Conservation (phyloP, 2,797 vertebrate genomes). For the Cuculus canorus region DNA sequence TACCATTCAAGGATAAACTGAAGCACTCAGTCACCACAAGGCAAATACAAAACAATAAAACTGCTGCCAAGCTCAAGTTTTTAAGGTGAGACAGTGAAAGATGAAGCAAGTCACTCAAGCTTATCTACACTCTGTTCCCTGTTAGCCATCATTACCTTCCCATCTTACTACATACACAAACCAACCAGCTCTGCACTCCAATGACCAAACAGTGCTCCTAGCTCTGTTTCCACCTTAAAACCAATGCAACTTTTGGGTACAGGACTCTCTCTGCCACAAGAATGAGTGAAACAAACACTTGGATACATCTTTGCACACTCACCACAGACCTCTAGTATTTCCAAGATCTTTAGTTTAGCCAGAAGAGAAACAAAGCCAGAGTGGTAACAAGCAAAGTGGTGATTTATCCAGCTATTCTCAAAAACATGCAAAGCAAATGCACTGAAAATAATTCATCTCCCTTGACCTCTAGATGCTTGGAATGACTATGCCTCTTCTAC, state of each 20-base stretch:
- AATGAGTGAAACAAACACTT: not conserved
- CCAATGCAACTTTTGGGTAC: not conserved
- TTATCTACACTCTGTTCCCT: not conserved
- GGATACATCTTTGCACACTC: not conserved
- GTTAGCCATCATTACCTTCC: not conserved
- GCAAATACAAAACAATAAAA: not conserved
- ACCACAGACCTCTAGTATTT: not conserved
- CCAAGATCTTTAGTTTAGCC: not conserved
- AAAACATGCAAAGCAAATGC: not conserved
- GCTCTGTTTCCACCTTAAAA: not conserved
- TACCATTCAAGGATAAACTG: not conserved
- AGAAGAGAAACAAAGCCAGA: not conserved
- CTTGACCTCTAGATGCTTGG: not conserved
- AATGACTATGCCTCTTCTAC: not conserved
- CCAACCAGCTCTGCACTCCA: not conserved
- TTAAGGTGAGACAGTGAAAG: not conserved
- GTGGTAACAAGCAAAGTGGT: not conserved
- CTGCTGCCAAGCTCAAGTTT: not conserved
- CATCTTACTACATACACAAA: not conserved
- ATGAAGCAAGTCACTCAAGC: not conserved
- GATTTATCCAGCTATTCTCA: not conserved
- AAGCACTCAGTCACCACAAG: not conserved
- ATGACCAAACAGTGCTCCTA: not conserved
- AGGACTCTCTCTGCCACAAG: not conserved
- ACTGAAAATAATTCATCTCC: not conserved